Base-by-base conservation (phyloP, 2,888 invertebrate species). In the Hyppa rectilinea region DNA sequence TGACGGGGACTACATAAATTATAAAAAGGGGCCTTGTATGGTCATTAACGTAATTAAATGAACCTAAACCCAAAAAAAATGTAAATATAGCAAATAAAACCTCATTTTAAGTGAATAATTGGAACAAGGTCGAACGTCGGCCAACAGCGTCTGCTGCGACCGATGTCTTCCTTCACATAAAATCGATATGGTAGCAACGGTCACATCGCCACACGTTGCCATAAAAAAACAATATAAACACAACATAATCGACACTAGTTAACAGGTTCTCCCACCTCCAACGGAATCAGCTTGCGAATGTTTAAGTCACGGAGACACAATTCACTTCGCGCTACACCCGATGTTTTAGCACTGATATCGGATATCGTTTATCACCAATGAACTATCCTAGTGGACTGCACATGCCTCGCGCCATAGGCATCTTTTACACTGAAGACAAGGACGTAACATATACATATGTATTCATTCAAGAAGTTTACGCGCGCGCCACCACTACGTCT, bases 171-270 rank as follows among this genome's bases (percentile, higher is more conserved):
- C 90, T 91, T 89, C 86, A 87, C 88, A 86, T 89, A 93, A 93
- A 94, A 95, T 95, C 95, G 92, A 95, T 95, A 95, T 87, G 85
- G 73, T 85, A 84, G 80, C 87, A 89, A 86, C 87, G 87, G 75
- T 89, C 87, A 86, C 85, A 85, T 84, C 76, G 85, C 80, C 77
- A 83, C 83, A 88, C 85, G 82, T 81, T 83, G 86, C 80, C 81
- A 87, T 84, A 84, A 87, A 89, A 87, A 73, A 82, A 82, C 72
- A 84, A 82, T 78, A 82, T 81, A 81, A 85, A 82, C 62, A 82
- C 47, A 71, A 70, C 59, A 78, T 59, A 79, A 83, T 71, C 53
- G 78, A 78, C 63, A 72, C 59, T 66, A 60, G 62, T 63, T 75
- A 75, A 66, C 56, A 72, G 68, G 63, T 45, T 61, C 81, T 79